Base-by-base conservation (phyloP, 2,113 vertebrate species). In the Camelus bactrianus region DNA sequence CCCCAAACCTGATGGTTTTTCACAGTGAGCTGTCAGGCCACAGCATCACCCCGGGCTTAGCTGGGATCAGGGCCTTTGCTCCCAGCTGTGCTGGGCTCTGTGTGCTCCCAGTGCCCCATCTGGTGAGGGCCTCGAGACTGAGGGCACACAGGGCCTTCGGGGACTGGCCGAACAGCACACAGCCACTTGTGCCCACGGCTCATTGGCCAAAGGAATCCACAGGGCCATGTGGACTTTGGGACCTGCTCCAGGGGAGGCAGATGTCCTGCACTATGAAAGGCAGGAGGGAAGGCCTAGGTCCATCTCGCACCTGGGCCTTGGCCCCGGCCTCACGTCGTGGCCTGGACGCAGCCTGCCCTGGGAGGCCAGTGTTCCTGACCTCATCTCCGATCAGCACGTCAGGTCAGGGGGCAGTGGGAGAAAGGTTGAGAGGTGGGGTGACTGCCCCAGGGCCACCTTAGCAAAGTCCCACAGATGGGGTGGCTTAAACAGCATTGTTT, bases 171-270 rank as follows among this genome's bases (percentile, higher is more conserved):
- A 16, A 76, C 28, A n/a, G 73, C 73, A 76, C 30, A 30, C 30
- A 20, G 48, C 48, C 48, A 4, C 48, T 54, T 24, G n/a, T 69
- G 15, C 32, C 64, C 50, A 50, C 15, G 8, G 52, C 6, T 6
- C 22, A 0, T 11, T 8, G 6, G n/a, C 83, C 42, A n/a, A 46
- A 72, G 70, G 5, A 7, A 54, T 30, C 35, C 50, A 14, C n/a
- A 28, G 5, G 50, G n/a, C n/a, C 15, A 2, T 0, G 14, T 30
- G 0, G 26, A 2, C 48, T 12, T 11, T 12, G 64, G 50, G n/a
- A 6, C 26, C 6, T 0, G 0, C 32, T 1, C 64, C 64, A 2
- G 1, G 0, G n/a, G 52, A 86, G 10, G n/a, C 24, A 42, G 0
- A 10, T 7, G 10, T 8, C 6, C 2, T 62, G 38, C 13, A n/a